These are phyloP conservation scores for Platycheirus albimanus DNA, from an alignment of 2,888 invertebrate genomes.

Conservation along the genomic window DNA sequence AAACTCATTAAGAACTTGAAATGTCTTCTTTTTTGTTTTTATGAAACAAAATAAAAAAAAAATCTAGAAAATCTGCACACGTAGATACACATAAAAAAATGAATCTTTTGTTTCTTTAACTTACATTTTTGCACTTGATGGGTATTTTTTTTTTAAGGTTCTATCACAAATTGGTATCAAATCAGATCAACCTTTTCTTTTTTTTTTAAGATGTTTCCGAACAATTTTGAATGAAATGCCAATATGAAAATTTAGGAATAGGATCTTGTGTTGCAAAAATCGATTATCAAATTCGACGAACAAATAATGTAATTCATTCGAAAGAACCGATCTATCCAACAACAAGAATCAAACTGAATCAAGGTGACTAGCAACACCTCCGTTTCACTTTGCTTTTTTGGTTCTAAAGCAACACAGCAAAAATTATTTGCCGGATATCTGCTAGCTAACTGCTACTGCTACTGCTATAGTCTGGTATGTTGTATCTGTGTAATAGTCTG, in stretches of 20 bases:
- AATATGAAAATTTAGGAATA: conserved; percentile 22
- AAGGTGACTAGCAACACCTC: conserved; percentile 73
- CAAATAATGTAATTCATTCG: conserved; percentile 38
- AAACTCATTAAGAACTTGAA: no score
- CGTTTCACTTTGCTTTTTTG: conserved; percentile 68
- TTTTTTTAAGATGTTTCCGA: no score
- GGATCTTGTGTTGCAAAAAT: conserved; percentile 70
- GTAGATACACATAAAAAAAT: conserved; percentile 11
- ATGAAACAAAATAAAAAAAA: not conserved
- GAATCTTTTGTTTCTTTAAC: not conserved
- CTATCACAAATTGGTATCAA: conserved; percentile 46
- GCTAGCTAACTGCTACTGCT: no score
- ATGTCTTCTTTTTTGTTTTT: no score
- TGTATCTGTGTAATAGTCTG: conserved; percentile 41
- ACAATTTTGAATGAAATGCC: no score
- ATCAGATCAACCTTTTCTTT: no score
- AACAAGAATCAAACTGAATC: conserved; percentile 82
- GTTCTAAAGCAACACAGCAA: conserved; percentile 60
- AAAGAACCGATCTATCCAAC: conserved; percentile 82
- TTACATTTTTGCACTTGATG: conserved; percentile 44
- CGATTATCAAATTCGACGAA: conserved; percentile 54
- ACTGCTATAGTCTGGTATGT: conserved; percentile 43
- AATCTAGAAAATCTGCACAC: conserved; percentile 7
- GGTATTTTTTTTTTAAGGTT: conserved; percentile 19
- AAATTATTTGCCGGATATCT: conserved; percentile 67